These are phyloP conservation scores for Ectemnius lituratus DNA, from an alignment of 2,888 invertebrate species.

Conservation along the genomic window DNA sequence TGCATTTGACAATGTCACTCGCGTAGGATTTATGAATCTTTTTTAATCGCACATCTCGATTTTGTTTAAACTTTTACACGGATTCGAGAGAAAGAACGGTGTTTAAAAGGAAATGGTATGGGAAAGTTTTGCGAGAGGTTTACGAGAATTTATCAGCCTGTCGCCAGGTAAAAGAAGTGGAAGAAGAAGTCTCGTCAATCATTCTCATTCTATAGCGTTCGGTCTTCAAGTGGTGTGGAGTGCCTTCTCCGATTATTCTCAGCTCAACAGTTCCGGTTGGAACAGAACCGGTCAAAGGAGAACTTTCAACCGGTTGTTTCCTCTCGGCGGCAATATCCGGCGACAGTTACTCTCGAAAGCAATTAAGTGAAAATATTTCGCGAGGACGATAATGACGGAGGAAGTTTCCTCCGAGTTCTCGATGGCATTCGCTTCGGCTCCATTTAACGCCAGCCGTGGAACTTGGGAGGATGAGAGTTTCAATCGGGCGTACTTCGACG, in stretches of 20 bases:
- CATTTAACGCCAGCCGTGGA: too few species aligned
- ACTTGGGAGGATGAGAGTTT: background rate
- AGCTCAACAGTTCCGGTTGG: background rate
- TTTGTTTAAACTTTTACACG: too few species aligned
- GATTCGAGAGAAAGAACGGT: too few species aligned
- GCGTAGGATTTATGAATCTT: too few species aligned
- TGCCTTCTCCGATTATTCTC: background rate
- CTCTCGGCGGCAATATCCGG: constrained; percentile 22
- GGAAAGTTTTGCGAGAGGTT: too few species aligned
- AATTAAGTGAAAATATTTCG: constrained; percentile 47
- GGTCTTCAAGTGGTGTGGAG: background rate
- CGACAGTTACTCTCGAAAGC: constrained; percentile 25
- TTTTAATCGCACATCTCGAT: too few species aligned
- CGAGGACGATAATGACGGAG: background rate
- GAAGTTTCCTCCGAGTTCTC: background rate
- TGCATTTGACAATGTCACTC: too few species aligned
- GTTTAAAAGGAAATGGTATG: too few species aligned
- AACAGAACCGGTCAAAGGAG: background rate
- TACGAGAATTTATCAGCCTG: too few species aligned
- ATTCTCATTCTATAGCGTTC: background rate
- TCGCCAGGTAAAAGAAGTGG: too few species aligned
- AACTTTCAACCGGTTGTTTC: background rate
- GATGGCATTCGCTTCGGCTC: too few species aligned
- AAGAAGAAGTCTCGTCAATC: background rate
- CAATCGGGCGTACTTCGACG: too few species aligned